Base-by-base conservation (phyloP, 2,888 invertebrate genomes). In the Apodemia hepburni region DNA sequence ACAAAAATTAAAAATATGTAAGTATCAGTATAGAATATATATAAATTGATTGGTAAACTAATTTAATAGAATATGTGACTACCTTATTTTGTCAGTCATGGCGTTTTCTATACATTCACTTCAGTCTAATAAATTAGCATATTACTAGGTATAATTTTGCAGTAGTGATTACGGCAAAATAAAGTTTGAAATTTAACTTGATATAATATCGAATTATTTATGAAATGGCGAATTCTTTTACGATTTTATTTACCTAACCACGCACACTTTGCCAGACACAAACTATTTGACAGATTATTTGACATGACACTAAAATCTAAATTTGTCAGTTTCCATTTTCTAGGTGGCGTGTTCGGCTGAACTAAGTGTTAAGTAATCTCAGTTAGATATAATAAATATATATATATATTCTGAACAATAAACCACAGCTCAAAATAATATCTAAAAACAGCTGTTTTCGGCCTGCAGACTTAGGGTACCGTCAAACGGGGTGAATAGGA, bases 31-130 rank as follows among this genome's bases (percentile, higher is more conserved):
- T 15, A 42, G 5, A 42, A 42, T 15, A 3, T 15, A 5, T 12
- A 42, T 15, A 42, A 15, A 6, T 42, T 42, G n/a, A 42, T 15
- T n/a, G 5, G 42, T 42, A 42, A 42, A 42, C 5, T 15, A n/a
- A 42, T 42, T n/a, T 6, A 15, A 6, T 12, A 38, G 4, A 11
- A 38, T 38, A 15, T 5, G 15, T 58, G 58, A 68, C 71, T 75
- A 88, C 88, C 80, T 84, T 76, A 88, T 86, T 85, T 87, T 87
- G 68, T 86, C 86, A 66, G 80, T 81, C 86, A 86, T 86, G 65
- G 66, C 64, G 64, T 66, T 62, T 33, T 38, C 54, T 33, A 47
- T 49, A 15, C 29, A 57, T 57, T 57, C 29, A 29, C 27, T 27
- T n/a, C 15, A 27, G 7, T n/a, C 29, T 8, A 57, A 8, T 57